Evolutionary conservation across 2,113 vertebrate species (phyloP).

Genomic region (Aleadryas rufinucha): DNA sequence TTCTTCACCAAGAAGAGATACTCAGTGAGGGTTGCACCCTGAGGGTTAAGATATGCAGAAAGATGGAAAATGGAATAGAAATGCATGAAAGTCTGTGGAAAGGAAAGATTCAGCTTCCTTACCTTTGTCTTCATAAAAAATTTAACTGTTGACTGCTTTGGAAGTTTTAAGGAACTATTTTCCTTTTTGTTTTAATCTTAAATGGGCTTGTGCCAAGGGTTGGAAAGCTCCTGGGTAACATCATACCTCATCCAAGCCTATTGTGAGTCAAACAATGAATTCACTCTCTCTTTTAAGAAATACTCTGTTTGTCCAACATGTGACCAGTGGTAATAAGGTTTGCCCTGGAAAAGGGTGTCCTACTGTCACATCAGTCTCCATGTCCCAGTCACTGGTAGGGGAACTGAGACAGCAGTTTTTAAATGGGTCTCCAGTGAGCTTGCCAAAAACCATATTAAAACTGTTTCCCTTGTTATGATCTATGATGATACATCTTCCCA

Average conservation of each 20-base stretch:
- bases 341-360: neutral
- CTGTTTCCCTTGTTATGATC: neutral
- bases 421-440: neutral
- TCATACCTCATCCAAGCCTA: neutral
- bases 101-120: neutral
- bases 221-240: neutral
- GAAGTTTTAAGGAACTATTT: neutral
- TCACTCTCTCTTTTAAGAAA: neutral
- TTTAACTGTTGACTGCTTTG: neutral
- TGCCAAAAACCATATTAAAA: neutral
- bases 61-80: neutral
- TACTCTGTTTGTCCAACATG: neutral
- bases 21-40: neutral
- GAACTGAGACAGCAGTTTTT: neutral
- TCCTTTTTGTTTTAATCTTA: neutral
- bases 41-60: neutral
- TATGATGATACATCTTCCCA: neutral
- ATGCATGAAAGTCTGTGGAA: neutral
- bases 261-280: neutral
- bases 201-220: neutral
- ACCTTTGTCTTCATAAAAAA: neutral
- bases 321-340: neutral
- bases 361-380: neutral
- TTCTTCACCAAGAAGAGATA: neutral
- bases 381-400: neutral